These are phyloP conservation scores for Erethizon dorsatum DNA, from an alignment of 2,797 vertebrate species.

Conservation along the genomic window DNA sequence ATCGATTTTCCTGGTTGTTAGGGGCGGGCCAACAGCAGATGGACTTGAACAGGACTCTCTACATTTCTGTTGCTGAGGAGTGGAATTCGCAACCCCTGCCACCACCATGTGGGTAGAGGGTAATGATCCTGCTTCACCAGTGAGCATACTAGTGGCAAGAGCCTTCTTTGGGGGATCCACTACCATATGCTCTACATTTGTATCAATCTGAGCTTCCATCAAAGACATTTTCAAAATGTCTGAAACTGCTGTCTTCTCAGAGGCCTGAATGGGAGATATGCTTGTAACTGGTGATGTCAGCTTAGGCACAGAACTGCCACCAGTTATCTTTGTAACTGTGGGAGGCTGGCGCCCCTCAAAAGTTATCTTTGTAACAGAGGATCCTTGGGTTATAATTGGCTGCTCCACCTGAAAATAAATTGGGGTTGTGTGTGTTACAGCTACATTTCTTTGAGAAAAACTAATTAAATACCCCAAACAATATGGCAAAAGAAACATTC, in stretches of 20 bases:
- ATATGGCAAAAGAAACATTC: conserved; percentile 88
- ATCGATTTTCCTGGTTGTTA: conserved; percentile 89
- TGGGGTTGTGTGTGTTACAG: conserved; percentile 89
- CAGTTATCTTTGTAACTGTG: conserved; percentile 93
- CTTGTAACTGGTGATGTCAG: conserved; percentile 93
- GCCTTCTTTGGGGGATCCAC: conserved; percentile 94
- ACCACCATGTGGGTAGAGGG: conserved; percentile 90
- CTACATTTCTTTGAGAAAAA: conserved; percentile 84
- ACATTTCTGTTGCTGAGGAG: conserved; percentile 89
- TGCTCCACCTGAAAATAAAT: conserved; percentile 93
- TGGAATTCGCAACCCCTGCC: conserved; percentile 86
- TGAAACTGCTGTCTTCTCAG: conserved; percentile 93
- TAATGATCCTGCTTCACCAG: conserved; percentile 88
- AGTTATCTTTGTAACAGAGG: conserved; percentile 97
- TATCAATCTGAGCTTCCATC: conserved; percentile 98
- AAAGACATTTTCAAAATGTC: conserved; percentile 99
- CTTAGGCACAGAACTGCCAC: conserved; percentile 92
- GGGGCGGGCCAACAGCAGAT: conserved; percentile 86
- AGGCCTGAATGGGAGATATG: conserved; percentile 90
- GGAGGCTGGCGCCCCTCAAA: conserved; percentile 94
- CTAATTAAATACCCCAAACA: conserved; percentile 87
- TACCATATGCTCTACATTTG: conserved; percentile 93
- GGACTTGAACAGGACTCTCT: conserved; percentile 89
- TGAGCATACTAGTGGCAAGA: conserved; percentile 84
- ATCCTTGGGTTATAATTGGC: conserved; percentile 96